These are phyloP conservation scores for Calycopis cecrops DNA, from an alignment of 1,140 invertebrate genomes.

Conservation along the genomic window DNA sequence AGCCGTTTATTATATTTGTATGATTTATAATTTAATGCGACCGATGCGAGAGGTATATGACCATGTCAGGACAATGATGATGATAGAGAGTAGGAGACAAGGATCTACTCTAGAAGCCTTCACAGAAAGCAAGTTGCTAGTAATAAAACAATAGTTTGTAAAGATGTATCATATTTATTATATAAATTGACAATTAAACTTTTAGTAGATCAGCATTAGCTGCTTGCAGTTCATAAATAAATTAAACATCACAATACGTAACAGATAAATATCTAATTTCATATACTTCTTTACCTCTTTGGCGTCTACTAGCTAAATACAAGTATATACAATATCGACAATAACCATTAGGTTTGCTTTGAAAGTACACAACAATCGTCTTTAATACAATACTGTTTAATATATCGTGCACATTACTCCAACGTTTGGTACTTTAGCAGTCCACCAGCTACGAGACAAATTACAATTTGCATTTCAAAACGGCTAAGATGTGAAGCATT, in stretches of 20 bases:
- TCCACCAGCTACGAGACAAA: too few species aligned
- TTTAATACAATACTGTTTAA: conserved; percentile 25
- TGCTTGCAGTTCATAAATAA: conserved; percentile 46
- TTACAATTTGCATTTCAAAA: too few species aligned
- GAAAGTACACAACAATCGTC: conserved; percentile 20
- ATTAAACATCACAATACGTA: conserved; percentile 67
- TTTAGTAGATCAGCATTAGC: conserved; percentile 25
- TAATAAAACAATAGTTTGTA: conserved; percentile 30
- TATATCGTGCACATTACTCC: conserved; percentile 18
- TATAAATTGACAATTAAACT: conserved; percentile 21
- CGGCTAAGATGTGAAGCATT: too few species aligned
- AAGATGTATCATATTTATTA: conserved; percentile 33
- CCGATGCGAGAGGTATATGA: too few species aligned
- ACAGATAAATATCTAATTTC: conserved; percentile 62
- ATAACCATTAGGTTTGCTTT: conserved; percentile 6
- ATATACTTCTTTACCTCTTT: conserved; percentile 62
- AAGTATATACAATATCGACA: conserved; percentile 18
- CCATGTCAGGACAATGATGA: too few species aligned
- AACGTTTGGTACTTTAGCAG: neutral
- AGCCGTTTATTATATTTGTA: too few species aligned
- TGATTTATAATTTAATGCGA: too few species aligned
- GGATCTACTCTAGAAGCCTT: too few species aligned
- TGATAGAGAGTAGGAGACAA: too few species aligned
- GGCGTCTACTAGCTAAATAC: conserved; percentile 69
- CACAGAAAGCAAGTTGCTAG: neutral